Evolutionary conservation across 2,888 invertebrate genomes (phyloP).

Genomic region (Protonemura montana): DNA sequence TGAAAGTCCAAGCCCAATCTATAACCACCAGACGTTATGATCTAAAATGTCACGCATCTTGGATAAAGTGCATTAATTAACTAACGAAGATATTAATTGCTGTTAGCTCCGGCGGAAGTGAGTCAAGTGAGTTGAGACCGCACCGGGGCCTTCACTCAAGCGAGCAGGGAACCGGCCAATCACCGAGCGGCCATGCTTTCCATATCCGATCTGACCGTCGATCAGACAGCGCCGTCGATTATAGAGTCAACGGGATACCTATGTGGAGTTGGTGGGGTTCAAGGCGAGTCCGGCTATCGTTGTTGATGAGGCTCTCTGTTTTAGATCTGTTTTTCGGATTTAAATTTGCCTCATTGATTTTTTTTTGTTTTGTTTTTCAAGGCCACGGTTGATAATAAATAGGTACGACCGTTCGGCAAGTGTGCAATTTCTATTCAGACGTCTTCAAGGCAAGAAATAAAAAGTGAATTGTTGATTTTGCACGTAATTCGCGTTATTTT

Average conservation of each 20-base stretch:
- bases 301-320: too few relatives aligned
- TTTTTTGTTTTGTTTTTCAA: too few relatives aligned
- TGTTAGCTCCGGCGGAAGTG: slow-evolving; percentile 31
- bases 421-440: too few relatives aligned
- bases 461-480: too few relatives aligned
- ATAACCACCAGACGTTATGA: neutral
- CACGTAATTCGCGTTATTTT: too few relatives aligned
- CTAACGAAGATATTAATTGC: slow-evolving; percentile 38
- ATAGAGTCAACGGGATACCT: neutral
- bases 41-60: slow-evolving; percentile 44
- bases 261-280: neutral
- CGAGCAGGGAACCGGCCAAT: slow-evolving; percentile 19
- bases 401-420: too few relatives aligned
- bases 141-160: slow-evolving; percentile 34
- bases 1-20: too few relatives aligned
- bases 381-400: too few relatives aligned
- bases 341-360: too few relatives aligned
- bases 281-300: neutral
- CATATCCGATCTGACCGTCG: slow-evolving; percentile 12
- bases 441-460: too few relatives aligned
- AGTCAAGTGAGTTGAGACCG: slow-evolving; percentile 27
- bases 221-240: neutral
- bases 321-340: too few relatives aligned
- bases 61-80: slow-evolving; percentile 48
- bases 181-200: neutral